Evolutionary conservation across 2,797 vertebrate genomes (phyloP).

Genomic region (Hypotaenidia okinawae): DNA sequence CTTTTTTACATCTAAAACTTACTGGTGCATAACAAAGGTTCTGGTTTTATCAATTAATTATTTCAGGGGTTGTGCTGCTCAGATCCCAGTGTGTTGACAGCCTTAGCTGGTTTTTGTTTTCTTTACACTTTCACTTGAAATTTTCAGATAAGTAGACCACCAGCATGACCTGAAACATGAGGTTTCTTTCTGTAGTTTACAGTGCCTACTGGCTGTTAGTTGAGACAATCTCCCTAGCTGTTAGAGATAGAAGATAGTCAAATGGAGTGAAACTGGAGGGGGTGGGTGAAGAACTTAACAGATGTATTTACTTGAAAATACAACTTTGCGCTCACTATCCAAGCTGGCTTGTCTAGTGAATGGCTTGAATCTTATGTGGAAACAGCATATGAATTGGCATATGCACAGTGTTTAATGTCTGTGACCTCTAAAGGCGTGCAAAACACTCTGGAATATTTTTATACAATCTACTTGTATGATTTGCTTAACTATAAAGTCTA

Average conservation of each 20-base stretch:
- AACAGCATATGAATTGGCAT: background rate
- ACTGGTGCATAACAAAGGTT: background rate
- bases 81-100: background rate
- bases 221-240: background rate
- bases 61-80: background rate
- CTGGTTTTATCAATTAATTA: background rate
- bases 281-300: background rate
- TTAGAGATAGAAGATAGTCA: background rate
- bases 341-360: background rate
- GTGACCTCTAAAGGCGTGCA: background rate
- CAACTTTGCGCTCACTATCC: background rate
- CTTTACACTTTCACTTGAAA: background rate
- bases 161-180: background rate
- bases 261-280: background rate
- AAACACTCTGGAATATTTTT: background rate
- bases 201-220: background rate
- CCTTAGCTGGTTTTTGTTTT: background rate
- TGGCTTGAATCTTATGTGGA: background rate
- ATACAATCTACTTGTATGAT: rapidly evolving
- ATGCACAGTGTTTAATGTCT: background rate
- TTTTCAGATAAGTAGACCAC: background rate
- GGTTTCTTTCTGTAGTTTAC: background rate
- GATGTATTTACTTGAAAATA: conserved; percentile 33
- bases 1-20: background rate
- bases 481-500: background rate